Base-by-base conservation (phyloP, 2,113 vertebrate species). In the Gallinago jamesoni region DNA sequence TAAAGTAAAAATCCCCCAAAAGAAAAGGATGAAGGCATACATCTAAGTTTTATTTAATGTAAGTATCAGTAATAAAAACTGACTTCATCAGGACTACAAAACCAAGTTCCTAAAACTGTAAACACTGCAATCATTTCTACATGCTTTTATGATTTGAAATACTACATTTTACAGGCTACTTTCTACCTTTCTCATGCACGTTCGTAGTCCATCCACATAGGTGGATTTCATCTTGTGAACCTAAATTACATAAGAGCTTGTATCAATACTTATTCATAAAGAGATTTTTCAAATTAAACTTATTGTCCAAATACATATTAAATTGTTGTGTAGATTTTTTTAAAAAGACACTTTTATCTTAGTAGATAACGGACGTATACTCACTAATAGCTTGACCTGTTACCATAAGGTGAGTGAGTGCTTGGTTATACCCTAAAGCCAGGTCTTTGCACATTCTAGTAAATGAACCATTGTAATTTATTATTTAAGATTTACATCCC, bases 161-260 rank as follows among this genome's bases (percentile, higher is more conserved):
- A 62, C 3, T 4, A 7, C 14, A 43, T 56, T 78, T 84, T 52
- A 47, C 14, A 62, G 48, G 30, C 8, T 63, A 47, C 8, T 43
- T 89, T 43, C 60, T 97, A 99, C 99, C 98, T 99, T 98, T 77
- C 85, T 98, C 97, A 98, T 97, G 93, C 98, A 99, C 0, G 97
- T 98, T 19, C 95, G 96, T 56, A 99, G 97, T 60, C 99, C 99
- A 66, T 99, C 99, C 52, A 99, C 97, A 56, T 99, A 99, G 23
- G 99, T 97, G 43, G 99, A 99, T 96, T 99, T 99, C 97, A 99
- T 98, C 96, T 99, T 99, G 95, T 98, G 99, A 93, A 99, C 96
- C 99, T 99, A 93, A 45, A 45, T 92, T 16, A 84, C 20, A 66
- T 55, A 94, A 94, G 70, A 45, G 33, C 25, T 59, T 21, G 70